These are phyloP conservation scores for Craseonycteris thonglongyai DNA, from an alignment of 2,113 vertebrate genomes.

Conservation along the genomic window DNA sequence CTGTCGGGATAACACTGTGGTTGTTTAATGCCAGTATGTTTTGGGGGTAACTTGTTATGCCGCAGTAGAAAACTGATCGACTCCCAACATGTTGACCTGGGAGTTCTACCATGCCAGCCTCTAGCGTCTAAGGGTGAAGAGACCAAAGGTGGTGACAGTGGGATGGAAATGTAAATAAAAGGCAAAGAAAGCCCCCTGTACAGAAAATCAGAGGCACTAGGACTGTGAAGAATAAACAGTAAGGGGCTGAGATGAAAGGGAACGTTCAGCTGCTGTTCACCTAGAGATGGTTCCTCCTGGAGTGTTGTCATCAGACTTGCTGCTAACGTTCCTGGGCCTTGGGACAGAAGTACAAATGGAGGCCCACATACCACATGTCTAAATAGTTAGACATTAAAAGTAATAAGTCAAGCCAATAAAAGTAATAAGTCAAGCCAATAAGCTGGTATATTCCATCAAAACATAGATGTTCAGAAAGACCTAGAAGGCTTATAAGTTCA, in stretches of 20 bases:
- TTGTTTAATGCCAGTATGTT: not conserved
- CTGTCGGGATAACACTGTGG: not conserved
- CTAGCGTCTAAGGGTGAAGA: not conserved
- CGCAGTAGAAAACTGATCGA: not conserved
- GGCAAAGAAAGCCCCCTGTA: not conserved
- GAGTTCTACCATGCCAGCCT: not conserved
- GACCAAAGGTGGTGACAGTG: not conserved
- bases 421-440: not conserved
- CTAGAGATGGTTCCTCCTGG: not conserved
- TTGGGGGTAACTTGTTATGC: not conserved
- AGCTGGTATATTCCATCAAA: not conserved
- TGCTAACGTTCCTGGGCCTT: not conserved
- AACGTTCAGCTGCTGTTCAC: not conserved
- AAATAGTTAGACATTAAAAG: not conserved
- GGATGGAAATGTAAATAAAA: not conserved
- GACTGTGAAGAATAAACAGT: not conserved
- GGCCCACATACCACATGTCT: not conserved
- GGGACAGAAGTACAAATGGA: not conserved
- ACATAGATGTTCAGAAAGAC: too few species aligned
- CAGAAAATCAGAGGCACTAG: not conserved
- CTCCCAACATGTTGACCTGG: not conserved
- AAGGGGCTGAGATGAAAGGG: not conserved
- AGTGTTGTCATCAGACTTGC: not conserved
- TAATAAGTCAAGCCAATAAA: not conserved
- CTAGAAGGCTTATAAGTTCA: not conserved